Conservation (phyloP, 2,888 invertebrate species). For the Aricia artaxerxes region DNA sequence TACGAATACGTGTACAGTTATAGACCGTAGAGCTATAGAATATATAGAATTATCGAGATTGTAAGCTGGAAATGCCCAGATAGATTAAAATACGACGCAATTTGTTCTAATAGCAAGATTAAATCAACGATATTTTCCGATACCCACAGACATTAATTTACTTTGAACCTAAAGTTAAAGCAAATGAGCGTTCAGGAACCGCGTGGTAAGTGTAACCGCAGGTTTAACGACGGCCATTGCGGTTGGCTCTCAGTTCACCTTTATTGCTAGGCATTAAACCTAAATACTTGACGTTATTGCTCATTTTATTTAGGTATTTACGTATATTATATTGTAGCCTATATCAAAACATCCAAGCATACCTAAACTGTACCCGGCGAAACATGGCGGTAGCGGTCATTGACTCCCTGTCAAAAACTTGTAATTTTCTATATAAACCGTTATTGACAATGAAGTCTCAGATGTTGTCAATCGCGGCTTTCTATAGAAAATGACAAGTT, state of each 20-base stretch:
- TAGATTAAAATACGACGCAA: background rate
- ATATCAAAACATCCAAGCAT: background rate
- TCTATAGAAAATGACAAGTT: no score
- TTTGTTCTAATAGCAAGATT: background rate
- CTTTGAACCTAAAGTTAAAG: slow-evolving; percentile 4
- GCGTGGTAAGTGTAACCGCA: slow-evolving; percentile 19
- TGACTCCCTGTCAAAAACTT: no score
- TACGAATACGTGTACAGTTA: no score
- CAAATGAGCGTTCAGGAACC: background rate
- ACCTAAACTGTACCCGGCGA: no score
- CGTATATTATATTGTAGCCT: background rate
- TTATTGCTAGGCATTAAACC: slow-evolving; percentile 12
- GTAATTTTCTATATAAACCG: no score
- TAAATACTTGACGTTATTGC: background rate
- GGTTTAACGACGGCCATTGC: slow-evolving; percentile 19
- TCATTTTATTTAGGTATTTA: background rate
- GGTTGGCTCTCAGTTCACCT: slow-evolving; percentile 5
- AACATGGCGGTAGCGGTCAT: no score
- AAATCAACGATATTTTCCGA: background rate
- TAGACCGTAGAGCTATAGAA: no score
- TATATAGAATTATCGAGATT: background rate
- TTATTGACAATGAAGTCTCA: no score
- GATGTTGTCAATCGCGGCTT: no score
- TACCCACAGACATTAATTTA: background rate
- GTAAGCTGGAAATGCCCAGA: background rate